These are phyloP conservation scores for Balaenoptera acutorostrata DNA, from an alignment of 2,113 vertebrate genomes.

Conservation along the genomic window DNA sequence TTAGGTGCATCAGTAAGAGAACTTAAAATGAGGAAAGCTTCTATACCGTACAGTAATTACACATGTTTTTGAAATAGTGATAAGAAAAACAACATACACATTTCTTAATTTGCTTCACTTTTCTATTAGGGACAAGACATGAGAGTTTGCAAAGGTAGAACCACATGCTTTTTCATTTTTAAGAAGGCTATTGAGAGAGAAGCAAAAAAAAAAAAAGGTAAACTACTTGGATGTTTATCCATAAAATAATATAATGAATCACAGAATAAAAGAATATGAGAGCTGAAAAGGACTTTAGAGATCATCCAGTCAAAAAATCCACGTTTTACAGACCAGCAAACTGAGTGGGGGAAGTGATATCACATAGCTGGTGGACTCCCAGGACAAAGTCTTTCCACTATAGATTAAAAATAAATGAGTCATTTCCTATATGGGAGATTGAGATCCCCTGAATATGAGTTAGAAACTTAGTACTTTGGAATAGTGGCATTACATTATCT, in stretches of 20 bases:
- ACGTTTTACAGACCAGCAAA: not conserved
- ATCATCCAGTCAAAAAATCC: not conserved
- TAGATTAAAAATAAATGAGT: not conserved
- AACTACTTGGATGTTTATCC: not conserved
- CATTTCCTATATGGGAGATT: not conserved
- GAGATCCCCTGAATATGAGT: not conserved
- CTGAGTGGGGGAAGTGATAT: not conserved
- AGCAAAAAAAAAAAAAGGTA: not conserved
- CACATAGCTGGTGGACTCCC: not conserved
- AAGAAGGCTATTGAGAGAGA: not conserved
- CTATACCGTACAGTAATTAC: not conserved
- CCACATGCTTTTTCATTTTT: not conserved
- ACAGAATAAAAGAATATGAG: not conserved
- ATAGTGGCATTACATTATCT: not conserved
- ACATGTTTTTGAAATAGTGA: not conserved
- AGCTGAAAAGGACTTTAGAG: not conserved
- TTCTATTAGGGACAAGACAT: not conserved
- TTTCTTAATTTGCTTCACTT: not conserved
- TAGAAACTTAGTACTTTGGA: not conserved
- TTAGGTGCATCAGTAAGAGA: not conserved
- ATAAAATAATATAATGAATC: slow-evolving; percentile 2
- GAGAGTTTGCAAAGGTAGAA: slow-evolving; percentile 51
- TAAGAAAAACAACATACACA: not conserved
- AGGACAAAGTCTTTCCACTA: not conserved
- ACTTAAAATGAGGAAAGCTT: not conserved